Percentiles rank a stretch among this genome's conserved stretches.
Conservation (phyloP, 2,888 invertebrate genomes). For the Drosophila prostipennis region DNA sequence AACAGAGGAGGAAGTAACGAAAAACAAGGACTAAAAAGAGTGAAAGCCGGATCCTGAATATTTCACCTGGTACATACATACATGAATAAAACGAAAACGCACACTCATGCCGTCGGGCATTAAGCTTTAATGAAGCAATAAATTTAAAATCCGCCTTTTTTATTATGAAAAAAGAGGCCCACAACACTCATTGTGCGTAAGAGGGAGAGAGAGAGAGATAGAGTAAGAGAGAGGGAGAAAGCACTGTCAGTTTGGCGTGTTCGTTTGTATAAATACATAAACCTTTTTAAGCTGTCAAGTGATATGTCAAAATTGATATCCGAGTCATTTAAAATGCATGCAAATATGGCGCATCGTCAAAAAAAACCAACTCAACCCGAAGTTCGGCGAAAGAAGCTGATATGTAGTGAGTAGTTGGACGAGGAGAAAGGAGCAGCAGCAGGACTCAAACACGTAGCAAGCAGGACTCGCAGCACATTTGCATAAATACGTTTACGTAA, state of each 20-base stretch:
- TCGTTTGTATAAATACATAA: conserved; percentile 77
- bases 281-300: conserved; percentile 81
- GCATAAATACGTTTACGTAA: conserved; percentile 79
- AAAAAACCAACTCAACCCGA: conserved; percentile 35
- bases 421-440: conserved; percentile 3
- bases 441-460: conserved; percentile 46
- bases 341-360: conserved; percentile 70
- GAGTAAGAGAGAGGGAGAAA: neutral
- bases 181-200: conserved; percentile 8
- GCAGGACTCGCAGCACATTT: conserved; percentile 70
- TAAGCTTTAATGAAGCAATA: conserved; percentile 79
- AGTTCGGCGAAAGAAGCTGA: neutral
- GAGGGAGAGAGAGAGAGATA: neutral
- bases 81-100: conserved; percentile 31
- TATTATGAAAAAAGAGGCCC: conserved; percentile 54
- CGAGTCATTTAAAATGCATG: conserved; percentile 81
- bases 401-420: conserved; percentile 14
- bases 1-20: conserved; percentile 6
- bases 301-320: conserved; percentile 81
- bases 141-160: conserved; percentile 73
- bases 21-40: conserved; percentile 17
- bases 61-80: conserved; percentile 55
- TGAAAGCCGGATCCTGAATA: conserved; percentile 54
- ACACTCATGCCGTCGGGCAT: conserved; percentile 58
- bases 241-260: conserved; percentile 36